Base-by-base conservation (phyloP, 1,140 invertebrate species). In the Ips nitidus region DNA sequence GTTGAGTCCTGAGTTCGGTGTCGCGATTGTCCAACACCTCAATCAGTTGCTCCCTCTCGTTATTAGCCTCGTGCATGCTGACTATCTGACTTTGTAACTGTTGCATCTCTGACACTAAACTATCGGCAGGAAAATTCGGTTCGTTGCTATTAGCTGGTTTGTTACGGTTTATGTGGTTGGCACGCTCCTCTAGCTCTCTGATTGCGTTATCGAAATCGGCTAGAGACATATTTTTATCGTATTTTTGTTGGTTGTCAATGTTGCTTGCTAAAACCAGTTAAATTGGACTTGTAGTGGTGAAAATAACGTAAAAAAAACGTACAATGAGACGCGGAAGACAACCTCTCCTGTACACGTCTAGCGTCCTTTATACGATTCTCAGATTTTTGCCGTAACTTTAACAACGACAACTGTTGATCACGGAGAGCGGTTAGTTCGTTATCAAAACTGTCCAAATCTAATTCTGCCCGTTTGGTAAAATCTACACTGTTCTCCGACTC, bases 331-430 rank as follows among this genome's bases (percentile, higher is more conserved):
- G 65, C 36, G 53, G 50, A 4, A 40, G 40, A 38, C 5, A 79
- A 53, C 71, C 74, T 79, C 59, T 76, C 76, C 73, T 81, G 80
- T 38, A 75, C 74, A 36, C 73, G 72, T 42, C 78, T 71, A 1
- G 80, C 79, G 43, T 80, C 78, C 52, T 74, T 73, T 39, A 81
- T 60, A 73, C 79, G 78, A 70, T 79, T 79, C 58, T 80, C 79
- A 22, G 79, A 78, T 68, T 80, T 79, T 52, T 78, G 73, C 66
- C 80, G 76, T 40, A 80, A 62, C 45, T 71, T 71, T 57, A 79
- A 65, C n/a, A 80, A 57, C 4, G 74, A 64, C 70, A 75, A 74
- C 55, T 81, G 77, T 52, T 81, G 79, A 62, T 80, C 78, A 47
- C 76, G 74, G 36, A 80, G 61, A 39, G 76, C 59, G 45, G 77